These are phyloP conservation scores for Setophaga coronata DNA, from an alignment of 2,113 vertebrate genomes.

Conservation along the genomic window DNA sequence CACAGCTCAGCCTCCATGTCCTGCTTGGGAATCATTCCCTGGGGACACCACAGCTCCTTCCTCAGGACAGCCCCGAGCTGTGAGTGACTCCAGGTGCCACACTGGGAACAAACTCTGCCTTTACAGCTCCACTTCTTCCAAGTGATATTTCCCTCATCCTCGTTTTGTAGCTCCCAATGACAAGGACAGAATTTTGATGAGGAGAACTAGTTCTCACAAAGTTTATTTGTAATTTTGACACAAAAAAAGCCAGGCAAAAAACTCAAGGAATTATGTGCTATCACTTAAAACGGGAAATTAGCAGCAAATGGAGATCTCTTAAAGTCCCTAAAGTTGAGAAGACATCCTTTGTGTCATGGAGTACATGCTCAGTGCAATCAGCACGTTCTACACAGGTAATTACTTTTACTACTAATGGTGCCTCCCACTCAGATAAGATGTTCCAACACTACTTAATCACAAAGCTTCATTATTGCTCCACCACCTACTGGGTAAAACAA, in stretches of 20 bases:
- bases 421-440: constrained; percentile 85
- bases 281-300: constrained; percentile 68
- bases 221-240: constrained; percentile 56
- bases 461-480: constrained; percentile 83
- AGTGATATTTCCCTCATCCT: not conserved
- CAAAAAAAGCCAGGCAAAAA: not conserved
- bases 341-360: constrained; percentile 46
- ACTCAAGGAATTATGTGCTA: constrained; percentile 45
- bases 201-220: constrained; percentile 5
- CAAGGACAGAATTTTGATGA: constrained; percentile 13
- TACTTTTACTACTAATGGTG: constrained; percentile 93
- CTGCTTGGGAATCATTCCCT: not conserved
- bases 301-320: constrained; percentile 67
- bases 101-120: not conserved
- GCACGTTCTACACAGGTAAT: constrained; percentile 81
- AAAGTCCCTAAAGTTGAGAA: constrained; percentile 60
- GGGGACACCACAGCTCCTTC: not conserved
- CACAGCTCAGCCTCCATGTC: not conserved
- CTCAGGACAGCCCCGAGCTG: not conserved
- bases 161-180: not conserved
- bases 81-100: not conserved
- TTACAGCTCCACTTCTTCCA: not conserved
- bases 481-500: constrained; percentile 85
- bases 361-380: constrained; percentile 85
- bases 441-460: constrained; percentile 88